Base-by-base conservation (phyloP, 2,797 vertebrate genomes). In the Diplodus sargus region DNA sequence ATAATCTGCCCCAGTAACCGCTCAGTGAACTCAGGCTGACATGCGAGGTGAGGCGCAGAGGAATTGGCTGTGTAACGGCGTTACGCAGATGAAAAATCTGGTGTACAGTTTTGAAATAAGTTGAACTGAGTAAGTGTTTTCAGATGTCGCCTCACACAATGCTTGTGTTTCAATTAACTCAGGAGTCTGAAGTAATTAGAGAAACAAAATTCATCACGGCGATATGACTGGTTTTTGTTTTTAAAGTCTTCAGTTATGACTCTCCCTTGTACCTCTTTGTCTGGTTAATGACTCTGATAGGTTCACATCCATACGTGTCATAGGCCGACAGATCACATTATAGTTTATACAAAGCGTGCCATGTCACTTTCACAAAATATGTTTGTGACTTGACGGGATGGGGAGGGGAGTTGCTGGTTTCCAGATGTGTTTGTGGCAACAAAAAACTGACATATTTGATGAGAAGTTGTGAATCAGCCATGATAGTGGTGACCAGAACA, bases 1-100 rank as follows among this genome's bases (percentile, higher is more conserved):
- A 84, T 90, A 90, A 92, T 92, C 89, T 91, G 91, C 52, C 70
- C 91, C 76, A 85, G 87, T 94, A 79, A 92, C 92, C 91, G 18
- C 58, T 76, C 49, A 10, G 64, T 94, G 92, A 94, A 92, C 93
- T 73, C 75, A 1, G 4, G 67, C 68, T 71, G 78, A 78, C 74
- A 58, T 65, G 34, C 57, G 70, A 82, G 84, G 77, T 89, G 84
- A 87, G 76, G 80, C 84, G 47, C 53, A 75, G 75, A 84, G 79
- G 43, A 80, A 60, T 53, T 14, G 60, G 39, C 70, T 78, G 9
- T 82, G 62, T 64, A 70, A 30, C 57, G 14, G 45, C 12, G 17
- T 56, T 49, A 47, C 14, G 54, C 72, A 54, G 52, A 67, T 23
- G 42, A 47, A 69, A 60, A 62, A 52, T 54, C 22, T 34, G 39